Base-by-base conservation (phyloP, 1,140 invertebrate species). In the Neocloeon triangulifer region DNA sequence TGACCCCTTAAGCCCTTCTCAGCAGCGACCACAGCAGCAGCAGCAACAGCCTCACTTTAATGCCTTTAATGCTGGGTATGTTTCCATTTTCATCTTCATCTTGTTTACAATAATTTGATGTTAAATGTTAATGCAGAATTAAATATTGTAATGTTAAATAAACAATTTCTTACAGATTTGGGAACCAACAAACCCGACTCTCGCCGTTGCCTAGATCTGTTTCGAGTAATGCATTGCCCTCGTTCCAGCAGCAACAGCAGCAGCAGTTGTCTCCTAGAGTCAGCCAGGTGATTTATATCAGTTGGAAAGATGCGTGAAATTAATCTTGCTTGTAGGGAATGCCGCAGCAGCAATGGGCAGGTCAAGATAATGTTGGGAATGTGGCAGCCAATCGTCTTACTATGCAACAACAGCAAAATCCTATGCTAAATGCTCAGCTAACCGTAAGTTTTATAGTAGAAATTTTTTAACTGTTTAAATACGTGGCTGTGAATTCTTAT, bases 371-470 rank as follows among this genome's bases (percentile, higher is more conserved):
- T 41, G n/a, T 37, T 45, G 22, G 26, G 48, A 20, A 48, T 47
- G 6, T 46, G 45, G 22, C 43, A 47, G 39, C 43, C 29, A 13
- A 16, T 10, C 40, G 53, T 19, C 41, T 59, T 7, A 52, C 49
- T 25, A 43, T 65, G 25, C 64, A 66, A 37, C 62, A 66, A 37
- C 68, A 73, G 51, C 70, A 75, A 49, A 77, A 77, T 55, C 73
- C 78, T 4, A 73, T 81, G 69, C 56, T 81, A 35, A 79, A 70
- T 54, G 69, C 73, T 36, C 73, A 78, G 50, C 53, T 78, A 35
- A 68, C 69, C 43, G 71, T 73, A 55, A 63, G 57, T 53, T 19
- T 1, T 10, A 30, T 10, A 6, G 9, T 32, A 7, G 7, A 9
- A 7, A 7, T 29, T 10, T 10, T 29, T 10, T 9, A 15, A 9